Evolutionary conservation across 1,140 invertebrate genomes (phyloP).

Genomic region (Zaprionus gabonicus): DNA sequence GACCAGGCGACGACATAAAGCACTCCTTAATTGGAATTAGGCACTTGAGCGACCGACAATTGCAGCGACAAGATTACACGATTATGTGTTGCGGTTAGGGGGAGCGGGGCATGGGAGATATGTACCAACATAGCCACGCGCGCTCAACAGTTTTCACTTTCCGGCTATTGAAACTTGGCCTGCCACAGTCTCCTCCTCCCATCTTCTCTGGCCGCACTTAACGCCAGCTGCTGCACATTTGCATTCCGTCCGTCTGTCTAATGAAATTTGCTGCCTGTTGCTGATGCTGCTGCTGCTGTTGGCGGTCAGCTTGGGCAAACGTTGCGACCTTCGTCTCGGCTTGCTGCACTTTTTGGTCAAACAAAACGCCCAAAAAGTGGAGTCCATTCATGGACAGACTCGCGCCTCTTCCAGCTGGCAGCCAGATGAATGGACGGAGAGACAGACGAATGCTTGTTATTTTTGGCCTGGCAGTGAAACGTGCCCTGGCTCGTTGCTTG

Average conservation of each 20-base stretch:
- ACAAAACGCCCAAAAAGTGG: constrained; percentile 61
- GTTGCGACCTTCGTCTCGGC: constrained; percentile 62
- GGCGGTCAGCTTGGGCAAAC: constrained; percentile 12
- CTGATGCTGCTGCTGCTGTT: background rate
- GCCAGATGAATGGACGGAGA: background rate
- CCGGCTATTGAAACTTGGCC: constrained; percentile 38
- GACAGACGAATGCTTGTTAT: constrained; percentile 48
- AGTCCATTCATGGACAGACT: constrained; percentile 54
- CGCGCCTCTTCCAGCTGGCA: constrained; percentile 17
- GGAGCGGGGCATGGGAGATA: background rate
- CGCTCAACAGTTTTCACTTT: constrained; percentile 57
- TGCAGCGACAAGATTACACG: constrained; percentile 68
- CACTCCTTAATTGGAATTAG: constrained; percentile 65
- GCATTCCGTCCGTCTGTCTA: constrained; percentile 65
- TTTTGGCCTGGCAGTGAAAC: constrained; percentile 74
- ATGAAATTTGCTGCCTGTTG: constrained; percentile 61
- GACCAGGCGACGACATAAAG: constrained; percentile 24
- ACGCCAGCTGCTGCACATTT: constrained; percentile 59
- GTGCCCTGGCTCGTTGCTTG: constrained; percentile 44
- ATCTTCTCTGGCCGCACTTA: constrained; percentile 8
- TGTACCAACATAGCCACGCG: background rate
- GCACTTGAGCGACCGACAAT: constrained; percentile 54
- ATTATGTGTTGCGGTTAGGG: constrained; percentile 44
- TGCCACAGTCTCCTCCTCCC: constrained; percentile 18
- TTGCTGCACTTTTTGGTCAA: constrained; percentile 69